These are phyloP conservation scores for Porites rus DNA, from an alignment of 92 coral and sea anemone species.

Conservation along the genomic window DNA sequence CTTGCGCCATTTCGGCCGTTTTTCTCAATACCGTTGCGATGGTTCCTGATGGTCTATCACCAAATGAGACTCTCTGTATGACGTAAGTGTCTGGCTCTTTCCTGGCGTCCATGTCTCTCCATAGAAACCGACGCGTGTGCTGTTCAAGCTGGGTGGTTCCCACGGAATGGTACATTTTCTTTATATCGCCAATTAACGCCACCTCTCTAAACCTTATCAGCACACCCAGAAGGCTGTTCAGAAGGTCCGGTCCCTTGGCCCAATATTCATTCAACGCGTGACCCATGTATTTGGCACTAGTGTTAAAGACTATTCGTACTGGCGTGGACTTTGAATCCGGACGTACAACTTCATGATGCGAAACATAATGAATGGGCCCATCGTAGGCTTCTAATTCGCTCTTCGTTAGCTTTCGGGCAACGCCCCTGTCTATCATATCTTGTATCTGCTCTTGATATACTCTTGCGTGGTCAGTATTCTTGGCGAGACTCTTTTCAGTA, in stretches of 20 bases:
- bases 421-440: constrained; percentile 28
- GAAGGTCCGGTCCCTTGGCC: constrained; percentile 33
- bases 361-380: constrained; percentile 41
- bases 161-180: constrained; percentile 70
- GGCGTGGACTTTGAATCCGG: constrained; percentile 50
- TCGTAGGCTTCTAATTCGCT: constrained; percentile 13
- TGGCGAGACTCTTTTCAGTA: constrained; percentile 16
- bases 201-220: constrained; percentile 56
- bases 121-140: constrained; percentile 28
- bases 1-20: background rate
- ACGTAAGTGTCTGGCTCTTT: too few species aligned
- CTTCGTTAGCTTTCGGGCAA: constrained; percentile 14
- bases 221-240: constrained; percentile 57
- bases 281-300: constrained; percentile 10
- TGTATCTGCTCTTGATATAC: constrained; percentile 29
- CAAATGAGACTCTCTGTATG: too few species aligned
- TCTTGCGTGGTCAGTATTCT: constrained; percentile 33
- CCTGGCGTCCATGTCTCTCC: background rate
- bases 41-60: too few species aligned
- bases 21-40: background rate
- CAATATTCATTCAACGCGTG: constrained; percentile 12
- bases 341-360: constrained; percentile 23
- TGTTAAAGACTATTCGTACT: constrained; percentile 64
- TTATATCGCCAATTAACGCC: constrained; percentile 56
- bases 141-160: constrained; percentile 53